Evolutionary conservation across 1,140 invertebrate species (phyloP), one percentile per base, ranked within the genome.

Genomic region (Bactericera cockerelli): DNA sequence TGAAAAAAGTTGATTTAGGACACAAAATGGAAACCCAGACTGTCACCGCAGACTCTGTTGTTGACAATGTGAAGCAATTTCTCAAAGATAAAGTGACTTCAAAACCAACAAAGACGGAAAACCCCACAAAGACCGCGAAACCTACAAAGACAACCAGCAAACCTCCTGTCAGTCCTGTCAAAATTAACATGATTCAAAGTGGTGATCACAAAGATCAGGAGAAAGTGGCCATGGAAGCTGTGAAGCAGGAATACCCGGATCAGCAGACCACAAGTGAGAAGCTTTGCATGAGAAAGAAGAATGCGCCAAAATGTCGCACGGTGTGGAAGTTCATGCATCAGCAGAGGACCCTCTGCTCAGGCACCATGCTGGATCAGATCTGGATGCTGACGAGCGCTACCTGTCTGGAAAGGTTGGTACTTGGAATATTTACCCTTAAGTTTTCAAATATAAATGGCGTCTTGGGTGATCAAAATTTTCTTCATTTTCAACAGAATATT

Each of bases 331-430:
- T 65, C 56, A 42, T 57, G 10, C 56, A 53, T 14, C 26, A 60
- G 1, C 54, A 61, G 19, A 57, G 61, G 38, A 55, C 61, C 1
- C 28, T 67, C 0, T 67, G 66, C 49, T 62, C 62, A 38, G 66
- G 66, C 24, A 62, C 62, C 13, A 56, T 64, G 21, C 55, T 66
- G 4, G 58, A 61, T 25, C 24, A 61, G 1, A 62, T 65, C 6
- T 66, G 65, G 64, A 59, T 66, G 31, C 56, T 67, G 6, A 67
- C 66, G 0, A 66, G 65, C 19, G 66, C 62, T 1, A 61, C 64
- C 1, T 67, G 66, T 36, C 61, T 64, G 33, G 58, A 63, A 19
- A 66, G 61, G 66, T n/a, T n/a, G n/a, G n/a, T n/a, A n/a, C n/a
- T n/a, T n/a, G n/a, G n/a, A n/a, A n/a, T n/a, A n/a, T n/a, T n/a